Percentiles rank a stretch among this genome's conserved stretches.
Conservation (phyloP, 1,140 invertebrate species). For the Drosophila pallidifrons region DNA sequence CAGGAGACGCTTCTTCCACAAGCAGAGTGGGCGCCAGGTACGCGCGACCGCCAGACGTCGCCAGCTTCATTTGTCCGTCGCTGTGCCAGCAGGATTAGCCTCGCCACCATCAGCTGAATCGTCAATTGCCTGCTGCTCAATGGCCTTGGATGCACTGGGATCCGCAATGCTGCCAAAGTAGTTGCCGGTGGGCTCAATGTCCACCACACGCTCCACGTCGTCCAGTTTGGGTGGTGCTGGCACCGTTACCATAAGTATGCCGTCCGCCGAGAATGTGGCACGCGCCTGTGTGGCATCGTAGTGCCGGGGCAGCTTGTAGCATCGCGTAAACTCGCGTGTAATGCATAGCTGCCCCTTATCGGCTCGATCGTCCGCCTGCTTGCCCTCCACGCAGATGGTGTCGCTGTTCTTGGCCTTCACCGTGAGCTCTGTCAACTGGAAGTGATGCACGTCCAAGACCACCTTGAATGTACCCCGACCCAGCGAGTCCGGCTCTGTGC, state of each 20-base stretch:
- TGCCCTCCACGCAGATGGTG: constrained; percentile 73
- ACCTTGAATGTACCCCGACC: constrained; percentile 80
- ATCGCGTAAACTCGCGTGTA: constrained; percentile 70
- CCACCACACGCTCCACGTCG: constrained; percentile 78
- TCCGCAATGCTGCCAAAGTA: constrained; percentile 78
- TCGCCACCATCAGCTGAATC: constrained; percentile 53
- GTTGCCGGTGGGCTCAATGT: constrained; percentile 75
- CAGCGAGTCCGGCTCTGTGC: constrained; percentile 68
- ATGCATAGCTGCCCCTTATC: constrained; percentile 72
- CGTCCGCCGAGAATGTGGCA: constrained; percentile 79
- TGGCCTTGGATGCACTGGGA: constrained; percentile 66
- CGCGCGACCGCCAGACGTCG: constrained; percentile 77
- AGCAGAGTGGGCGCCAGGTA: constrained; percentile 24
- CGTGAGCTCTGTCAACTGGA: constrained; percentile 67
- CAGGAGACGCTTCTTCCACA: constrained; percentile 45
- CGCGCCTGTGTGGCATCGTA: constrained; percentile 77
- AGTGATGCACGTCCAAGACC: constrained; percentile 79
- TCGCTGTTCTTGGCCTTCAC: constrained; percentile 79
- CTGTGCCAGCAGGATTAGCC: constrained; percentile 66
- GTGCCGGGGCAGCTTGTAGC: constrained; percentile 78
- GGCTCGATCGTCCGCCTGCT: constrained; percentile 74
- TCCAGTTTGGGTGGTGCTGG: constrained; percentile 79
- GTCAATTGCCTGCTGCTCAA: constrained; percentile 59
- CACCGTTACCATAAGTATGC: constrained; percentile 79
- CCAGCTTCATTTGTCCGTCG: constrained; percentile 71